phyloP scores from a whole-genome alignment of 1,140 invertebrate genomes.

The Phortica variegata region DNA sequence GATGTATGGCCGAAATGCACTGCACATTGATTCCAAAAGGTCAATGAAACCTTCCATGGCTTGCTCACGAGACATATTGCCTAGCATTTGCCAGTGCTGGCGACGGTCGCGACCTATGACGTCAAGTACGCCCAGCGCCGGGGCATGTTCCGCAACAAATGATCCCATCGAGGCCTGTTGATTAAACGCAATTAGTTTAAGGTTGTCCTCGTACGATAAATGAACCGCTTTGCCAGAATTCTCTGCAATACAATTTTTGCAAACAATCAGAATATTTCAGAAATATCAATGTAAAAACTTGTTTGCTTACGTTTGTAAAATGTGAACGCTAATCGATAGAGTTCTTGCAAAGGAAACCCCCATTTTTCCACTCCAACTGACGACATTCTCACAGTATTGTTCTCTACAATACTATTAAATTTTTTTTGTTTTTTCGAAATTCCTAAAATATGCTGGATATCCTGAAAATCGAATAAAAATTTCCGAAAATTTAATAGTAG shows the following conservation, averaged over 20 bases:
- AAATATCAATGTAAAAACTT: constrained; percentile 15
- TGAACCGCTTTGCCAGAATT: constrained; percentile 95
- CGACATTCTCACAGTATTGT: neutral
- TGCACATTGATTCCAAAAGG: constrained; percentile 80
- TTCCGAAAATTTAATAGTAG: too few relatives aligned
- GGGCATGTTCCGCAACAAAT: constrained; percentile 72
- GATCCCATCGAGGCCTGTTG: constrained; percentile 89
- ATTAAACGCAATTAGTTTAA: constrained; percentile 87
- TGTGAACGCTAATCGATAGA: constrained; percentile 81
- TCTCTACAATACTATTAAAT: constrained; percentile 19
- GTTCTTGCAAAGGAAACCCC: constrained; percentile 72
- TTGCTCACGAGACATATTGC: constrained; percentile 79
- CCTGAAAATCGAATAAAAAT: too few relatives aligned
- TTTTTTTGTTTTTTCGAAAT: constrained; percentile 5
- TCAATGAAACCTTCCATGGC: constrained; percentile 92
- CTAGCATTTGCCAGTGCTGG: constrained; percentile 89
- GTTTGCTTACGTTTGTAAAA: constrained; percentile 82
- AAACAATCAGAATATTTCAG: constrained; percentile 24
- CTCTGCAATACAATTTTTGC: constrained; percentile 64
- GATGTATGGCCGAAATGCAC: constrained; percentile 86
- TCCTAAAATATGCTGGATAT: constrained; percentile 10
- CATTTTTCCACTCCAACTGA: constrained; percentile 57
- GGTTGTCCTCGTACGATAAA: constrained; percentile 89
- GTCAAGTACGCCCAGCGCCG: constrained; percentile 89
- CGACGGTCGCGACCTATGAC: constrained; percentile 91